Percentiles rank a stretch among this genome's conserved stretches.
phyloP scores from a whole-genome alignment of 2,888 invertebrate genomes.

The Caenorhabditis macrosperma region DNA sequence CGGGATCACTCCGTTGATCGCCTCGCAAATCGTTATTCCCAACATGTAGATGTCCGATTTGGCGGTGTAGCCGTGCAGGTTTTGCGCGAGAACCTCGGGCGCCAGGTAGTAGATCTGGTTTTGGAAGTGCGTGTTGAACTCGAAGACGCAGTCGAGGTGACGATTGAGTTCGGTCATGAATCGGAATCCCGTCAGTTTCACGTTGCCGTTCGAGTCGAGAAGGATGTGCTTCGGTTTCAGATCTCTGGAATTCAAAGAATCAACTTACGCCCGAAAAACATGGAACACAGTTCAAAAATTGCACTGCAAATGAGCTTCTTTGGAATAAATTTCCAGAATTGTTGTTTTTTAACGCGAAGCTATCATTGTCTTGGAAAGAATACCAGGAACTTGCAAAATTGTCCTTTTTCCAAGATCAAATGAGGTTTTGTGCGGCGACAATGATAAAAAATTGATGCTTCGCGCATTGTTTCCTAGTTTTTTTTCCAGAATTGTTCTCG shows the following conservation, averaged over 20 bases:
- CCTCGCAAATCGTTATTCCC: conserved; percentile 90
- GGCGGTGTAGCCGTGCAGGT: conserved; percentile 90
- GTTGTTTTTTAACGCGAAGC: too few species aligned
- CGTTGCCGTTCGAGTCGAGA: conserved; percentile 54
- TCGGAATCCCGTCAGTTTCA: conserved; percentile 65
- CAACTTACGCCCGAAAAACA: too few species aligned
- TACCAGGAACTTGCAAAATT: too few species aligned
- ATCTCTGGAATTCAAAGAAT: conserved; percentile 41
- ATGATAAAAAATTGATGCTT: too few species aligned
- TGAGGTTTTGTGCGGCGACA: too few species aligned
- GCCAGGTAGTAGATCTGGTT: conserved; percentile 91
- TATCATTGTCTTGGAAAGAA: too few species aligned
- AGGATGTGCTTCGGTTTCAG: conserved; percentile 65
- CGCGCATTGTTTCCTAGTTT: too few species aligned
- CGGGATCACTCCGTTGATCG: conserved; percentile 91
- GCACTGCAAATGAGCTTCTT: too few species aligned
- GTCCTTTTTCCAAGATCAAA: too few species aligned
- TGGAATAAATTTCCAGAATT: too few species aligned
- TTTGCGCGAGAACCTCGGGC: conserved; percentile 92
- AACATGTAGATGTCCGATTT: conserved; percentile 93
- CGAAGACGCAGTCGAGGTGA: conserved; percentile 81
- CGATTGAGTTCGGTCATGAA: conserved; percentile 50
- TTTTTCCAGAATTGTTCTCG: too few species aligned
- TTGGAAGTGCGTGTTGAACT: conserved; percentile 86
- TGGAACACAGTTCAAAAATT: too few species aligned